These are phyloP conservation scores for Coranthus polyacanthus DNA, from an alignment of 2,797 vertebrate genomes.

Conservation along the genomic window DNA sequence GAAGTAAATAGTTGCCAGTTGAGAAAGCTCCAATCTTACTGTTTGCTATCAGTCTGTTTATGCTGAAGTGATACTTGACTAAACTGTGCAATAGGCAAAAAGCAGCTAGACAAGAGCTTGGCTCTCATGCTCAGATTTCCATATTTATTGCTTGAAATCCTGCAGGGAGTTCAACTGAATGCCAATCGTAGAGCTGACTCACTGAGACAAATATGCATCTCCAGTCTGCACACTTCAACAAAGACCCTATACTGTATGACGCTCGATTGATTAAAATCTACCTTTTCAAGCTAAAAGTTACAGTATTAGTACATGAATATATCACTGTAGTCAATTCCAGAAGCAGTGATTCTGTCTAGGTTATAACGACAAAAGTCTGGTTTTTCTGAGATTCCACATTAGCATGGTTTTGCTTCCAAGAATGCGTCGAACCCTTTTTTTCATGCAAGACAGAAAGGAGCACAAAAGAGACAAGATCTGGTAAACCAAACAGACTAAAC, in stretches of 20 bases:
- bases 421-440: too few relatives aligned
- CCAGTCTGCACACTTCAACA: constrained; percentile 38
- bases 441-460: constrained; percentile 6
- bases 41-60: constrained; percentile 80
- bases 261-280: constrained; percentile 67
- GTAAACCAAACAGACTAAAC: too few relatives aligned
- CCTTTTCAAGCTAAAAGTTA: constrained; percentile 55
- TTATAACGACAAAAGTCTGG: too few relatives aligned
- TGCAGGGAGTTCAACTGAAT: constrained; percentile 84
- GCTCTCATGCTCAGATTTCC: constrained; percentile 85
- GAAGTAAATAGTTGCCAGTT: constrained; percentile 68
- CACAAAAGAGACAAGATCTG: constrained; percentile 16
- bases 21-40: constrained; percentile 67
- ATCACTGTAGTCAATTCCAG: too few relatives aligned
- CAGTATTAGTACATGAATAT: constrained; percentile 27
- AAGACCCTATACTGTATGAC: constrained; percentile 36
- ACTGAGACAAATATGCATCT: constrained; percentile 74
- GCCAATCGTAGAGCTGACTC: constrained; percentile 81
- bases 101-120: constrained; percentile 76
- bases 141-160: constrained; percentile 87
- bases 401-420: too few relatives aligned
- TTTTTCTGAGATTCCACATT: too few relatives aligned
- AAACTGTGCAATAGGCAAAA: constrained; percentile 81
- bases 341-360: too few relatives aligned
- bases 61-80: constrained; percentile 83